Conservation (phyloP, 1,140 invertebrate species). For the Asobara japonica region DNA sequence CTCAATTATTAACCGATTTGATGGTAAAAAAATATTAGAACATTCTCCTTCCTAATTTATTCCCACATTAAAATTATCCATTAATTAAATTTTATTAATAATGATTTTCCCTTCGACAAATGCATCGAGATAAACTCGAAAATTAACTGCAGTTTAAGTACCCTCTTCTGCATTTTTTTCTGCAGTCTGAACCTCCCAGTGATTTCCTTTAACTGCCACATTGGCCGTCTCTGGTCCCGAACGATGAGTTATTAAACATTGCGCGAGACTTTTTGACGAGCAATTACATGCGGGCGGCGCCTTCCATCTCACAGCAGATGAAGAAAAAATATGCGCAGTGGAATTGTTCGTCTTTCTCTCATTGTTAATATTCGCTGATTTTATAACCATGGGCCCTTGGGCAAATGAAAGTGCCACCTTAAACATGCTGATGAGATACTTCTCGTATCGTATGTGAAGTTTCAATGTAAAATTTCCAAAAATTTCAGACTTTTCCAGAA, state of each 20-base stretch:
- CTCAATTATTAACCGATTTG: too few relatives aligned
- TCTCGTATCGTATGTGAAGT: not conserved
- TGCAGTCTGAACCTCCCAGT: constrained; percentile 1
- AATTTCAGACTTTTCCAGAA: not conserved
- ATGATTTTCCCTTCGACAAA: not conserved
- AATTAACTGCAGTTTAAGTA: constrained; percentile 17
- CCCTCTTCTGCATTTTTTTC: not conserved
- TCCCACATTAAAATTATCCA: not conserved
- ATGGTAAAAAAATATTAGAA: not conserved
- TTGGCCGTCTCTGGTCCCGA: not conserved
- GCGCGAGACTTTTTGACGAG: constrained; percentile 5
- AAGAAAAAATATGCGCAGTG: not conserved
- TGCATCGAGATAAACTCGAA: not conserved
- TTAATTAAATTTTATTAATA: not conserved
- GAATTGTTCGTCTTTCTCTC: not conserved
- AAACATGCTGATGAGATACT: not conserved
- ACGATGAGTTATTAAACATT: constrained; percentile 13
- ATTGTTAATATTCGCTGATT: constrained; percentile 10
- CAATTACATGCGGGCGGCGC: not conserved
- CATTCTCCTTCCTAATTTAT: not conserved
- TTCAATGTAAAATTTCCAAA: too few relatives aligned
- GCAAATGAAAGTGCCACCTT: constrained; percentile 11
- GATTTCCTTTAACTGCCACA: constrained; percentile 8
- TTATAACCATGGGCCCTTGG: not conserved
- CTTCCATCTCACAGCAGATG: not conserved